phyloP scores from a whole-genome alignment of 2,797 vertebrate genomes.

The Lerista edwardsae region DNA sequence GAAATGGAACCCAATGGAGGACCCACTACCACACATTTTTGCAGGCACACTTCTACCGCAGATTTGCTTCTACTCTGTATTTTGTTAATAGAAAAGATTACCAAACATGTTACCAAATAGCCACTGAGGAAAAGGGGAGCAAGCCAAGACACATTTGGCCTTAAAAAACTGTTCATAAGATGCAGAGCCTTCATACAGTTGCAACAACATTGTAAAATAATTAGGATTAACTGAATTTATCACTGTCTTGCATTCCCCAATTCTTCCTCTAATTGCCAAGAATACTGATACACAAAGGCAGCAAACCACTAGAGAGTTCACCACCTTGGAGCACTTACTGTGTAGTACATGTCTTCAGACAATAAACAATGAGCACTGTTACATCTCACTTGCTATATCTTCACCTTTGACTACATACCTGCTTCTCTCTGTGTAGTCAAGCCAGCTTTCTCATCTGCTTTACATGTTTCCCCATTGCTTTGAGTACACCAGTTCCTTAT shows the following conservation, averaged over 20 bases:
- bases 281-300: too few relatives aligned
- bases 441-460: slow-evolving; percentile 68
- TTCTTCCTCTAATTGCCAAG: neutral
- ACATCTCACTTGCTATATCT: neutral
- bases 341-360: neutral
- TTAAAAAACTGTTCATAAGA: neutral
- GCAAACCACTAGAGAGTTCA: neutral
- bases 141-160: neutral
- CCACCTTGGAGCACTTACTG: neutral
- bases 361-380: neutral
- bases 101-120: neutral
- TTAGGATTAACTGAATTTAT: neutral
- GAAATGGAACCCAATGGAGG: too few relatives aligned
- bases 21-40: too few relatives aligned
- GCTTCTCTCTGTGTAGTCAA: slow-evolving; percentile 80
- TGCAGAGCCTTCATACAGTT: neutral
- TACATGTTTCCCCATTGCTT: slow-evolving; percentile 78
- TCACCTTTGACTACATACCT: slow-evolving; percentile 74
- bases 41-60: neutral
- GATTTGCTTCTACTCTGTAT: neutral
- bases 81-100: neutral
- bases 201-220: neutral
- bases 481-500: slow-evolving; percentile 79
- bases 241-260: neutral
- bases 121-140: neutral